A percentile compares a stretch with the other conserved stretches of the same genome.
Evolutionary conservation across 2,113 vertebrate genomes (phyloP).

Genomic region (Passerina amoena): DNA sequence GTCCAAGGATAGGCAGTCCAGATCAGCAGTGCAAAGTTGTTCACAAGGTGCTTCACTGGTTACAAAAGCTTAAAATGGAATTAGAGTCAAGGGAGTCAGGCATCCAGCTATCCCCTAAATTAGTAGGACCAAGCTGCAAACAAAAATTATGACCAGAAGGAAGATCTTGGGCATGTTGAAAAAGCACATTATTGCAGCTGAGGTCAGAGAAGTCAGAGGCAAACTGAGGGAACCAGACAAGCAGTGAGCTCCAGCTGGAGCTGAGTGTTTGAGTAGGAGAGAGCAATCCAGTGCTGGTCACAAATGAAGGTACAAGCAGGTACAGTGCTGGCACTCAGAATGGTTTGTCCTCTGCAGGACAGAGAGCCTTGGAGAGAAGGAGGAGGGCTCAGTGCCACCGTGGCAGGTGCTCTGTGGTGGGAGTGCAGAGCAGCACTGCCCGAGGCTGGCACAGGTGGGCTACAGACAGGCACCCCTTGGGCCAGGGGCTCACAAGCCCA

Average conservation of each 20-base stretch:
- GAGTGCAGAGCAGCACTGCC: not conserved
- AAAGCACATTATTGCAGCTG: not conserved
- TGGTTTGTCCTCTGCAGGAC: not conserved
- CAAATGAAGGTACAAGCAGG: fast-evolving
- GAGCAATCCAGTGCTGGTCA: not conserved
- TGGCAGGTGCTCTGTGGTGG: not conserved
- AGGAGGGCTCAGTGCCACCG: not conserved
- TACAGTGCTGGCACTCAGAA: fast-evolving
- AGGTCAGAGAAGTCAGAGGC: not conserved
- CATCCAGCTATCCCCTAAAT: not conserved
- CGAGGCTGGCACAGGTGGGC: fast-evolving
- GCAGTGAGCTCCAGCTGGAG: not conserved
- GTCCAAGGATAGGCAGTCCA: not conserved
- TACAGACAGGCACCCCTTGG: fast-evolving
- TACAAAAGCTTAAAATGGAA: not conserved
- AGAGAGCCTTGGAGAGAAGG: not conserved
- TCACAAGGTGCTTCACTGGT: not conserved
- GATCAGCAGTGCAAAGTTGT: not conserved
- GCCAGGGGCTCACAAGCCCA: fast-evolving
- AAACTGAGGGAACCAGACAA: not conserved
- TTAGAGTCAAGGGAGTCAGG: not conserved
- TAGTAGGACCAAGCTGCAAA: not conserved
- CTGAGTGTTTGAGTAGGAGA: fast-evolving
- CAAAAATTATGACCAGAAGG: not conserved
- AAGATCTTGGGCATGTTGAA: not conserved